Conservation (phyloP, 2,888 invertebrate genomes). For the Pollenia angustigena region DNA sequence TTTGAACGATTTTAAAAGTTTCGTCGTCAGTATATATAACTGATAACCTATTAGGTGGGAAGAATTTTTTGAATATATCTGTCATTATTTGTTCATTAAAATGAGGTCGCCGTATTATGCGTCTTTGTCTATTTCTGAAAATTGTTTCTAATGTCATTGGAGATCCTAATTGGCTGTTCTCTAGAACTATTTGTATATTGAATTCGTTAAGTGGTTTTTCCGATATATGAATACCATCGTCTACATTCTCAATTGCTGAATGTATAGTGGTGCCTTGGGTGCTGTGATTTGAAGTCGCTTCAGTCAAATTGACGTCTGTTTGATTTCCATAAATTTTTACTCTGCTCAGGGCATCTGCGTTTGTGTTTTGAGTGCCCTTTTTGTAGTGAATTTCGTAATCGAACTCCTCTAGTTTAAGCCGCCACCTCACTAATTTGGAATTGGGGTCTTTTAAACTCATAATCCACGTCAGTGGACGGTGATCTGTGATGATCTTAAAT, state of each 20-base stretch:
- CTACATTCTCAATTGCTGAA: too few relatives aligned
- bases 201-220: background rate
- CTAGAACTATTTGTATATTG: background rate
- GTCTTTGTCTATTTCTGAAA: too few relatives aligned
- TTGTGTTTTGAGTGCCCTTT: background rate
- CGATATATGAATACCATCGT: background rate
- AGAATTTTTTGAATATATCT: too few relatives aligned
- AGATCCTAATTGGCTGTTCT: background rate
- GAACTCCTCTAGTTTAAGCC: too few relatives aligned
- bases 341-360: background rate
- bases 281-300: background rate
- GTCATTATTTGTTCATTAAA: too few relatives aligned
- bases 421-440: too few relatives aligned
- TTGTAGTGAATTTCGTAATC: too few relatives aligned
- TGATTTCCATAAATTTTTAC: background rate
- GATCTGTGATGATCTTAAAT: conserved; percentile 43
- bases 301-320: background rate
- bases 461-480: conserved; percentile 44
- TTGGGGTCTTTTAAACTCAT: too few relatives aligned
- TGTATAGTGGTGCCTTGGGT: background rate
- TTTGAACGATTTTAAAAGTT: too few relatives aligned
- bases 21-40: too few relatives aligned
- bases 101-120: too few relatives aligned
- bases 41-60: too few relatives aligned
- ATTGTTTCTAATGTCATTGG: conserved; percentile 2